Conservation (phyloP, 1,140 invertebrate genomes). For the Drosophila biarmipes region DNA sequence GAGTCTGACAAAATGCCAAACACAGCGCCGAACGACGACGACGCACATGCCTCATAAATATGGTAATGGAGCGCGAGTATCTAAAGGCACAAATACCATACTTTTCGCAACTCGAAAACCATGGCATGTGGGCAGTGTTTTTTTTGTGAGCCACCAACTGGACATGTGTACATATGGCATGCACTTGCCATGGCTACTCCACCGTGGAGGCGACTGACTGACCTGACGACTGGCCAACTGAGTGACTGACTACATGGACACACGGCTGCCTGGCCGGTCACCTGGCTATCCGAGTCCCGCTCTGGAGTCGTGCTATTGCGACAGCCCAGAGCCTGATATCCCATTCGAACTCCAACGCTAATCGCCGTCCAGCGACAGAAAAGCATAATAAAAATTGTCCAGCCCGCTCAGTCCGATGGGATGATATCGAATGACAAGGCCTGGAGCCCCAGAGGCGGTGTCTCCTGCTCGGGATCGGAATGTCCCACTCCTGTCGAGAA, state of each 20-base stretch:
- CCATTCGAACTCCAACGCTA: slow-evolving; percentile 53
- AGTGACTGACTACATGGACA: slow-evolving; percentile 48
- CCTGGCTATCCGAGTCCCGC: not conserved
- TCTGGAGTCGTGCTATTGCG: slow-evolving; percentile 46
- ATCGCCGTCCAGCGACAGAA: slow-evolving; percentile 51
- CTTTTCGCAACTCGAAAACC: slow-evolving; percentile 60
- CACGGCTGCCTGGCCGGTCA: not conserved
- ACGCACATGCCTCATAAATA: slow-evolving; percentile 69
- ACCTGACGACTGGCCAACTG: slow-evolving; percentile 38
- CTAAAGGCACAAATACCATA: slow-evolving; percentile 62
- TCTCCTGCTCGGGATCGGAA: slow-evolving; percentile 10
- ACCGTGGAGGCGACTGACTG: slow-evolving; percentile 21
- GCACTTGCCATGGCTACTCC: slow-evolving; percentile 68
- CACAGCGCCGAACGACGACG: slow-evolving; percentile 38
- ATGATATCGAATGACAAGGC: slow-evolving; percentile 65
- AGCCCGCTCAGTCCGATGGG: slow-evolving; percentile 33
- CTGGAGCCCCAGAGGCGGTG: slow-evolving; percentile 19
- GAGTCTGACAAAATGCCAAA: slow-evolving; percentile 70
- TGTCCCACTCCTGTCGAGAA: slow-evolving; percentile 9
- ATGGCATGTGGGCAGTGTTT: slow-evolving; percentile 63
- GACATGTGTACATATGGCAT: slow-evolving; percentile 69
- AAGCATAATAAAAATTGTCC: slow-evolving; percentile 47
- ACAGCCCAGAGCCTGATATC: slow-evolving; percentile 43
- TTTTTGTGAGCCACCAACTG: slow-evolving; percentile 36
- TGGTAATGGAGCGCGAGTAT: slow-evolving; percentile 67